Evolutionary conservation across 2,888 invertebrate genomes (phyloP).

Genomic region (Drosophila conformis): DNA sequence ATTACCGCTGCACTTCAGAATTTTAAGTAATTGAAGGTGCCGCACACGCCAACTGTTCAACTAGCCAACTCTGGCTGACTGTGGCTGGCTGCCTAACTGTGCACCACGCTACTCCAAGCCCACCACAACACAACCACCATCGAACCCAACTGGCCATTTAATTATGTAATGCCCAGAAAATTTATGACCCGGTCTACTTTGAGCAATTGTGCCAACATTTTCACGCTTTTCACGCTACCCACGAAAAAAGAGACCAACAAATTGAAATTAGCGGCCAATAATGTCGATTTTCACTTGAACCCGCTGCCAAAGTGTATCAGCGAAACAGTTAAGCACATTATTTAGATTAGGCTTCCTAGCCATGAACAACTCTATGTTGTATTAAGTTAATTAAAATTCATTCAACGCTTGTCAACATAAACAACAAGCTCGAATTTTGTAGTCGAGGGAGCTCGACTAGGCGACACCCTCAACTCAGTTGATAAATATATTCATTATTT

Average conservation of each 20-base stretch:
- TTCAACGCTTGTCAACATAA: neutral
- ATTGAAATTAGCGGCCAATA: slow-evolving; percentile 59
- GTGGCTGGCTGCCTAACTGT: neutral
- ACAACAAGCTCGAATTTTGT: neutral
- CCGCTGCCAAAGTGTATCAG: neutral
- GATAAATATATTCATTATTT: neutral
- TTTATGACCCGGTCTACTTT: slow-evolving; percentile 60
- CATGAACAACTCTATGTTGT: neutral
- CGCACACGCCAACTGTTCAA: slow-evolving; percentile 58
- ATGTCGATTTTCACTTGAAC: slow-evolving; percentile 11
- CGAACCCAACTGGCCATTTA: slow-evolving; percentile 45
- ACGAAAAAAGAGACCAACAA: slow-evolving; percentile 25
- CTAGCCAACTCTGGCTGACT: neutral
- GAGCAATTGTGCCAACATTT: slow-evolving; percentile 63
- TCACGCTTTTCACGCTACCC: slow-evolving; percentile 64
- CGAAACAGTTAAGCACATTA: slow-evolving; percentile 1
- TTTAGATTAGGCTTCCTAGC: neutral
- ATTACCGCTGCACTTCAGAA: slow-evolving; percentile 74
- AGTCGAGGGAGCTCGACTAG: neutral
- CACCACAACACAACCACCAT: slow-evolving; percentile 2
- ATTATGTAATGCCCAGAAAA: slow-evolving; percentile 74
- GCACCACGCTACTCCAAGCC: neutral
- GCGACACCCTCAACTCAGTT: neutral
- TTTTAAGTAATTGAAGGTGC: slow-evolving; percentile 76
- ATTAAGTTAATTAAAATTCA: slow-evolving; percentile 1